phyloP scores from a whole-genome alignment of 2,888 invertebrate species.

The Ceraclea dissimilis region DNA sequence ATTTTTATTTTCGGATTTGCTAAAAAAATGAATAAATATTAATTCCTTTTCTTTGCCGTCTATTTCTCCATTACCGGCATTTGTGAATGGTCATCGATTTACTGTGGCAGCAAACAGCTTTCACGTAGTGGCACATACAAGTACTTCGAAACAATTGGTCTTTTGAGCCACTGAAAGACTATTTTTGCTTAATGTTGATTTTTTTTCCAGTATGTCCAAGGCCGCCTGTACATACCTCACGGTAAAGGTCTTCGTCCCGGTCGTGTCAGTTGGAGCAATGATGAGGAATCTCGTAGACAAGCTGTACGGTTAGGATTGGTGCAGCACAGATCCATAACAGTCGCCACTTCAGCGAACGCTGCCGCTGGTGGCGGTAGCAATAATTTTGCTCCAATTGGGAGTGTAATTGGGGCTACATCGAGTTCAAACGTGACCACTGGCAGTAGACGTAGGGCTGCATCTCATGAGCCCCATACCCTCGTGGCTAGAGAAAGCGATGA shows the following conservation, averaged over 20 bases:
- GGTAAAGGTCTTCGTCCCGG: constrained; percentile 61
- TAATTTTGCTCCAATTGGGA: not conserved
- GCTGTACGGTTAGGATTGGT: constrained; percentile 35
- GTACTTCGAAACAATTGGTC: too few species aligned
- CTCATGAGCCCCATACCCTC: constrained; percentile 31
- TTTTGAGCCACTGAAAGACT: too few species aligned
- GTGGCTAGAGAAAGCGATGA: constrained; percentile 31
- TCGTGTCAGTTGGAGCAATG: constrained; percentile 40
- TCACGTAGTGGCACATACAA: too few species aligned
- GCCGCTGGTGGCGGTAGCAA: constrained; percentile 18
- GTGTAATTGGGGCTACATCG: not conserved
- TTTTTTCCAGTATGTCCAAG: constrained; percentile 62
- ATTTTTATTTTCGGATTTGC: too few species aligned
- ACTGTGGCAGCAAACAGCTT: too few species aligned
- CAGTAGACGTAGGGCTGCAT: constrained; percentile 31
- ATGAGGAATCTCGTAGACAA: constrained; percentile 50
- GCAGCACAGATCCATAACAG: constrained; percentile 21
- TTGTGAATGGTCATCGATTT: too few species aligned
- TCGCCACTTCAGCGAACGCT: constrained; percentile 29
- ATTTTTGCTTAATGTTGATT: too few species aligned
- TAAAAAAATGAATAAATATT: too few species aligned
- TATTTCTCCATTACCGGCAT: too few species aligned
- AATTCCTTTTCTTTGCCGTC: too few species aligned
- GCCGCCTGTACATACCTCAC: constrained; percentile 65
- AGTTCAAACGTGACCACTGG: not conserved